These are phyloP conservation scores for Psylliodes chrysocephalus DNA, from an alignment of 2,888 invertebrate genomes.

Conservation along the genomic window DNA sequence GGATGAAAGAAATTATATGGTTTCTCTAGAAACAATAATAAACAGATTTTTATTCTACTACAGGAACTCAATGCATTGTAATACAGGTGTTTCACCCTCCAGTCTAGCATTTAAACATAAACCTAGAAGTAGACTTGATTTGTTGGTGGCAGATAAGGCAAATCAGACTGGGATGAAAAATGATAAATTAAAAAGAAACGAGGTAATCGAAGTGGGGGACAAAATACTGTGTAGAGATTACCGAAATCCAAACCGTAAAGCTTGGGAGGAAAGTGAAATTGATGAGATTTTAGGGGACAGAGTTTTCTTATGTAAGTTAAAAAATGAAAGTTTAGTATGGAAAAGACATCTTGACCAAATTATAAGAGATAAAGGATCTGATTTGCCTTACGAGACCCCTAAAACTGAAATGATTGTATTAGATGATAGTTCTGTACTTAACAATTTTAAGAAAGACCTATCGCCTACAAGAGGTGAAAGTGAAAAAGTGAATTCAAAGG, in stretches of 20 bases:
- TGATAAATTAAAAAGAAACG: constrained; percentile 6
- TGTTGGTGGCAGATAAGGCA: neutral
- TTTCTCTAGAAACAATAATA: no score
- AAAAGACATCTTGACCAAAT: constrained; percentile 23
- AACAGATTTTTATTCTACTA: no score
- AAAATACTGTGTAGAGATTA: constrained; percentile 23
- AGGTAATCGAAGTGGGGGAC: constrained; percentile 8
- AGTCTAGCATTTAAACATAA: constrained; percentile 17
- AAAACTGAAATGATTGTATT: no score
- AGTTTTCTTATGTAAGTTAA: constrained; percentile 19
- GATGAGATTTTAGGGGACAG: constrained; percentile 26
- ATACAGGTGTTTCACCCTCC: neutral
- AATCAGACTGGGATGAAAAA: neutral
- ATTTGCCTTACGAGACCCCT: no score
- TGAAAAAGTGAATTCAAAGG: no score
- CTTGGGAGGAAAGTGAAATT: constrained; percentile 23
- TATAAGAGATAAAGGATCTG: neutral
- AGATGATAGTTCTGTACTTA: no score
- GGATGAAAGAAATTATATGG: no score
- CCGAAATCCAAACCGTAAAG: constrained; percentile 20
- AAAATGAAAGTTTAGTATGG: constrained; percentile 10
- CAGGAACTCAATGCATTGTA: neutral
- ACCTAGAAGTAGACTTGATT: constrained; percentile 9
- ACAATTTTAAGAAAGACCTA: no score
- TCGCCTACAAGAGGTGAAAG: no score